Evolutionary conservation across 2,797 vertebrate species (phyloP).

Genomic region (Esox masquinongy): DNA sequence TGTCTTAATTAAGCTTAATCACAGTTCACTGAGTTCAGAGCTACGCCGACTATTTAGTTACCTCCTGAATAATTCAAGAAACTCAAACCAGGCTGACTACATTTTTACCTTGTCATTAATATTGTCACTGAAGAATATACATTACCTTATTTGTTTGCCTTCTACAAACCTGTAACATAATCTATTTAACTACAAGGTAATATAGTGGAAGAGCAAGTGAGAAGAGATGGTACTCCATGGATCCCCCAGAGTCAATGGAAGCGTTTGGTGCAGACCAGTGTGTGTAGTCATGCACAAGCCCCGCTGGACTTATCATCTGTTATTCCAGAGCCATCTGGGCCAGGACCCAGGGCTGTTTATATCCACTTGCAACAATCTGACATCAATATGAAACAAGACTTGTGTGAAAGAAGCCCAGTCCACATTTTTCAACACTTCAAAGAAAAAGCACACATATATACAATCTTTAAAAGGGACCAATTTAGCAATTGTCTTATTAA

Average conservation of each 20-base stretch:
- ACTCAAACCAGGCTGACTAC: neutral
- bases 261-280: constrained; percentile 27
- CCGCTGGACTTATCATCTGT: constrained; percentile 72
- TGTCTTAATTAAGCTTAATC: neutral
- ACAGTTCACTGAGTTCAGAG: neutral
- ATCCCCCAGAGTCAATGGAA: constrained; percentile 39
- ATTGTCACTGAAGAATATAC: too few species aligned
- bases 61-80: neutral
- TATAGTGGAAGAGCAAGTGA: neutral
- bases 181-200: neutral
- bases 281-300: constrained; percentile 65
- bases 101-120: neutral
- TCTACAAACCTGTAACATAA: neutral
- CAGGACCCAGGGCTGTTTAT: constrained; percentile 66
- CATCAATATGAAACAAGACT: constrained; percentile 61
- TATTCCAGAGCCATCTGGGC: constrained; percentile 67
- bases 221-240: constrained; percentile 9
- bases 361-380: constrained; percentile 67
- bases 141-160: neutral
- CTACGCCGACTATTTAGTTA: neutral
- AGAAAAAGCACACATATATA: constrained; percentile 41
- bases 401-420: constrained; percentile 44
- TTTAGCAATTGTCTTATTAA: constrained; percentile 66
- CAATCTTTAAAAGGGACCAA: constrained; percentile 62
- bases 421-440: constrained; percentile 37